Conservation (phyloP, 2,888 invertebrate species). For the Nomada flava region DNA sequence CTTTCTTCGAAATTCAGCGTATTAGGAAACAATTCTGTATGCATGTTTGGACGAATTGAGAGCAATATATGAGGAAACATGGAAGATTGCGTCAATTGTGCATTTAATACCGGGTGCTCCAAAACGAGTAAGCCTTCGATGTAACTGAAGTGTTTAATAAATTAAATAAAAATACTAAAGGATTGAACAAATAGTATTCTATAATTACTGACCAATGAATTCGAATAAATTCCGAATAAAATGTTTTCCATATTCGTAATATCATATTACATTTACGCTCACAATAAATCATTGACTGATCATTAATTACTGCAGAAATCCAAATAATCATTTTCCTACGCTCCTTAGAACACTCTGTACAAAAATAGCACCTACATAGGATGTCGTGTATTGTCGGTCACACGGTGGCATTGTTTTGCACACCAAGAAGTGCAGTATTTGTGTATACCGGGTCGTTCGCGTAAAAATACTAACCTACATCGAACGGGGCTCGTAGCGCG, state of each 20-base stretch:
- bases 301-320: no score
- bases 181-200: no score
- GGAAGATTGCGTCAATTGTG: constrained; percentile 15
- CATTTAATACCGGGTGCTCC: not conserved
- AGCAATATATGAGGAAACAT: constrained; percentile 10
- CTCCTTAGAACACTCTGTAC: not conserved
- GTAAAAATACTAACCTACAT: constrained; percentile 82
- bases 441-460: constrained; percentile 63
- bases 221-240: not conserved
- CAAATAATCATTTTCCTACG: no score
- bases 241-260: not conserved
- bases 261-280: not conserved
- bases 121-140: not conserved
- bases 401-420: constrained; percentile 45
- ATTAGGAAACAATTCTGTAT: no score
- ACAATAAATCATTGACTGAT: no score
- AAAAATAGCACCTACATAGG: constrained; percentile 19
- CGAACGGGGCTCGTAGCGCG: constrained; percentile 73
- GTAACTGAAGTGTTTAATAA: not conserved
- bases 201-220: not conserved
- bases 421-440: constrained; percentile 44
- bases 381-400: constrained; percentile 11
- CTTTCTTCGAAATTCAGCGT: not conserved
- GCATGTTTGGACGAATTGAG: not conserved
- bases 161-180: not conserved